Evolutionary conservation across 2,113 vertebrate species (phyloP).

Genomic region (Xiphophorus couchianus): DNA sequence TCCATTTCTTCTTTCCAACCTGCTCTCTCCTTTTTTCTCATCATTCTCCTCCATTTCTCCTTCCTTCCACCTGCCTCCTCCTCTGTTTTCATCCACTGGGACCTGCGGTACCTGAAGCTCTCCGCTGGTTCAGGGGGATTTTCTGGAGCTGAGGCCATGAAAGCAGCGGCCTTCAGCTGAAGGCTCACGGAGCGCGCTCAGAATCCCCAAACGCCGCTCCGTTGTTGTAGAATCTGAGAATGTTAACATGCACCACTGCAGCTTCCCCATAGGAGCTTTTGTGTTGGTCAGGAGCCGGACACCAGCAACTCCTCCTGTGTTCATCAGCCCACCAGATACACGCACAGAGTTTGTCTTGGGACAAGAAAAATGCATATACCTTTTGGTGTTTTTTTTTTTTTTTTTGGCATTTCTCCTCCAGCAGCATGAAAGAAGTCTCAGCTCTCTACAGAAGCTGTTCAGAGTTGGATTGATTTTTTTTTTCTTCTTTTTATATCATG

Average conservation of each 20-base stretch:
- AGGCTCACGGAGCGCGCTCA: conserved; percentile 25
- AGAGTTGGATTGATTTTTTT: conserved; percentile 1
- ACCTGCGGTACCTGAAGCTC: conserved; percentile 44
- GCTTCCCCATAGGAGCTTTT: background rate
- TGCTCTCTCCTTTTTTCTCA: background rate
- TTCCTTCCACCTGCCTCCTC: background rate
- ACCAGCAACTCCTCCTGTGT: conserved; percentile 9
- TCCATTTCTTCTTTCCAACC: background rate
- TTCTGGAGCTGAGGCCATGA: conserved; percentile 59
- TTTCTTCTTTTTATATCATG: background rate
- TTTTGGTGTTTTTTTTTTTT: background rate
- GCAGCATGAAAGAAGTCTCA: background rate
- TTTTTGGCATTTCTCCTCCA: background rate
- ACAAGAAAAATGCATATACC: background rate
- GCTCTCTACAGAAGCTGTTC: conserved; percentile 4
- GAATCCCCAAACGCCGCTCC: conserved; percentile 38
- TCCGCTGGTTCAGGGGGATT: conserved; percentile 44
- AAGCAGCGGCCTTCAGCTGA: conserved; percentile 38
- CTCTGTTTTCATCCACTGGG: conserved; percentile 15
- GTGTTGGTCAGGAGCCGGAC: conserved; percentile 10
- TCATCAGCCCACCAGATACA: background rate
- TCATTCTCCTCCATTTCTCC: background rate
- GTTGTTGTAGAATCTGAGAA: background rate
- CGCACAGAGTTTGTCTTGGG: background rate
- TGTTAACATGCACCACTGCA: conserved; percentile 42